These are phyloP conservation scores for Athripsodes cinereus DNA, from an alignment of 2,888 invertebrate species.

Conservation along the genomic window DNA sequence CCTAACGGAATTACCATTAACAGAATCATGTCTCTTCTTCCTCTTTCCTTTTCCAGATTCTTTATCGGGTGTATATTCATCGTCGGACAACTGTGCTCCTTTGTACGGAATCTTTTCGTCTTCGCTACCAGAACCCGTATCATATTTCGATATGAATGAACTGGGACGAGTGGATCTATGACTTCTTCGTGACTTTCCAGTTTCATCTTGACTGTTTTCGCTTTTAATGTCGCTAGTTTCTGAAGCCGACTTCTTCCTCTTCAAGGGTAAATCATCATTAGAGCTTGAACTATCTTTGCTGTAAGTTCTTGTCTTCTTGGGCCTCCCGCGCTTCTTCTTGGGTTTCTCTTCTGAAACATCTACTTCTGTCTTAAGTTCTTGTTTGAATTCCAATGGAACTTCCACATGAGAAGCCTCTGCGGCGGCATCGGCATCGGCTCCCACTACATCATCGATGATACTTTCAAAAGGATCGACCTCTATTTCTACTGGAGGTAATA, in stretches of 20 bases:
- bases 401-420: not conserved
- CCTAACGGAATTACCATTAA: not conserved
- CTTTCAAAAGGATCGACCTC: constrained; percentile 1
- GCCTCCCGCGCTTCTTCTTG: not conserved
- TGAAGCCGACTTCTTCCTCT: not conserved
- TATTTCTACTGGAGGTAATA: not conserved
- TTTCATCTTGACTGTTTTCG: not conserved
- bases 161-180: constrained; percentile 10
- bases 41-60: constrained; percentile 1
- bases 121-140: constrained; percentile 18
- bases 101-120: constrained; percentile 1
- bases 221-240: not conserved
- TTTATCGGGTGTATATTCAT: constrained; percentile 19
- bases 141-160: constrained; percentile 14
- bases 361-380: not conserved
- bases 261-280: constrained; percentile 1
- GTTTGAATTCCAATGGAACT: not conserved
- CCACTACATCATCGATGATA: not conserved
- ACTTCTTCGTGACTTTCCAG: constrained; percentile 11
- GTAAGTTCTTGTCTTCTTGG: constrained; percentile 3
- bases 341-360: not conserved
- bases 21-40: not conserved
- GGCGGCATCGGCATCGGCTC: not conserved
- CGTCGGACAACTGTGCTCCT: constrained; percentile 4
- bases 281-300: constrained; percentile 5